phyloP scores from a whole-genome alignment of 2,113 vertebrate genomes.

The Taxidea taxus region DNA sequence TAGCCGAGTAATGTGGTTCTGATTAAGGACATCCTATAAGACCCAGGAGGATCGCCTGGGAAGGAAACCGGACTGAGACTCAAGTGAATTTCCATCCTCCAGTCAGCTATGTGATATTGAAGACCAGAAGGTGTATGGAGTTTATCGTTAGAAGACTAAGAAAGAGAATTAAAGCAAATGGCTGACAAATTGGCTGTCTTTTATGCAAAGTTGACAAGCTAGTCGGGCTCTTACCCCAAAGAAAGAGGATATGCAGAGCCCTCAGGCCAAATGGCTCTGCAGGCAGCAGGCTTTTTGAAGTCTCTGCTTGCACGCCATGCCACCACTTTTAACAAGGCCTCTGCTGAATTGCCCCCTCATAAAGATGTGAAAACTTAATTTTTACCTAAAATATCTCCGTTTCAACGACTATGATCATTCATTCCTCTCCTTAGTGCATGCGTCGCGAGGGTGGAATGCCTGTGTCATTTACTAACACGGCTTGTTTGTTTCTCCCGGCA shows the following conservation, averaged over 20 bases:
- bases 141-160: constrained; percentile 74
- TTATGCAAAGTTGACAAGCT: constrained; percentile 77
- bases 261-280: constrained; percentile 79
- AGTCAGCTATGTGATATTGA: constrained; percentile 90
- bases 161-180: constrained; percentile 82
- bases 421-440: not conserved
- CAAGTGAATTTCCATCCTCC: constrained; percentile 85
- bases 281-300: constrained; percentile 81
- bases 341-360: constrained; percentile 74
- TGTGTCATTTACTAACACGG: not conserved
- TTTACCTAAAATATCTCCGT: constrained; percentile 35
- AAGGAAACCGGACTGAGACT: constrained; percentile 84
- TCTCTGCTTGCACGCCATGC: constrained; percentile 58
- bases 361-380: constrained; percentile 52
- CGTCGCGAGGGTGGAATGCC: not conserved
- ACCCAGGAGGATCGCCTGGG: constrained; percentile 83
- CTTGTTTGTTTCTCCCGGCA: not conserved
- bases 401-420: not conserved
- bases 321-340: constrained; percentile 67
- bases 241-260: constrained; percentile 79
- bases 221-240: constrained; percentile 54
- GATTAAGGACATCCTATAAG: constrained; percentile 92
- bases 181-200: constrained; percentile 85
- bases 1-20: constrained; percentile 90
- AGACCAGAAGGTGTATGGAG: constrained; percentile 84